These are phyloP conservation scores for Chondrilla cf. caribensis DNA, from an alignment of 37 sponge, comb jelly and placozoan genomes.

Conservation along the genomic window DNA sequence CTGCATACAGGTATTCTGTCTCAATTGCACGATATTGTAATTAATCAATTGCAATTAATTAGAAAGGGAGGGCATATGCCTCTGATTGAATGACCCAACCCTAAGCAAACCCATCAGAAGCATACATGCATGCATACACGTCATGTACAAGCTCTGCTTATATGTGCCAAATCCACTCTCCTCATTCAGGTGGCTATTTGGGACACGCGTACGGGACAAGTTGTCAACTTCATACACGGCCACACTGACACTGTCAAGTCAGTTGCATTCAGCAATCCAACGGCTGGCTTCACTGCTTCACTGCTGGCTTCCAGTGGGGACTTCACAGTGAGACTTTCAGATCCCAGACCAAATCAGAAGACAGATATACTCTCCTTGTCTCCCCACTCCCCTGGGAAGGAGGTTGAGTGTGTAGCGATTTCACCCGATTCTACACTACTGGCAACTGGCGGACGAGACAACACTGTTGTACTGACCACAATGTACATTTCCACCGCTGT, in stretches of 20 bases:
- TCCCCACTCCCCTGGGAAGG: constrained; percentile 64
- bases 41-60: too few relatives aligned
- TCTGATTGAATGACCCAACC: too few relatives aligned
- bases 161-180: too few relatives aligned
- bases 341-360: constrained; percentile 54
- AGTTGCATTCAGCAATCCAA: constrained; percentile 58
- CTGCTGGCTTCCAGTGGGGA: constrained; percentile 79
- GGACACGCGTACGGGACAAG: constrained; percentile 57
- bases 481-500: constrained; percentile 29
- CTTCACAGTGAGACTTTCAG: constrained; percentile 56
- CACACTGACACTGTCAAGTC: constrained; percentile 73
- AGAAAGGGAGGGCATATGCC: too few relatives aligned
- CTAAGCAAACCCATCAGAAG: too few relatives aligned
- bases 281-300: constrained; percentile 34
- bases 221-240: constrained; percentile 61
- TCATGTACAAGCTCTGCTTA: too few relatives aligned
- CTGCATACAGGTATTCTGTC: too few relatives aligned
- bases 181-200: constrained; percentile 66
- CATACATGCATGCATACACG: too few relatives aligned
- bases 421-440: constrained; percentile 80
- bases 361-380: constrained; percentile 37
- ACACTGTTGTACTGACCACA: constrained; percentile 57
- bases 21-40: too few relatives aligned
- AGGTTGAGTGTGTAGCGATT: constrained; percentile 71
- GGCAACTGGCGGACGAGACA: constrained; percentile 81